Evolutionary conservation across 2,113 vertebrate genomes (phyloP).

Genomic region (Camelus dromedarius): DNA sequence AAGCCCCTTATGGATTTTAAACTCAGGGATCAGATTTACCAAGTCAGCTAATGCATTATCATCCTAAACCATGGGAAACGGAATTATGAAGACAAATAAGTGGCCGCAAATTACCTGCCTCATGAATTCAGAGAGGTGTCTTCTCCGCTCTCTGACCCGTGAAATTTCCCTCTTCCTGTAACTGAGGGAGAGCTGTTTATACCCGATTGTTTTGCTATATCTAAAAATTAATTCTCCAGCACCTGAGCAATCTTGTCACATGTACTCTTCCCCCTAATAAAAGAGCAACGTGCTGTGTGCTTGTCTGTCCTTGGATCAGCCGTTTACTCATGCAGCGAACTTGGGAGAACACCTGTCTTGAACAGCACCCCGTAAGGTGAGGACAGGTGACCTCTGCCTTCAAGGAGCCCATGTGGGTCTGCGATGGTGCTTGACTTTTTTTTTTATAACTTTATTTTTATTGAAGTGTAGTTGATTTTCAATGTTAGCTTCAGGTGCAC

Average conservation of each 20-base stretch:
- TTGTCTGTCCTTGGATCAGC: not conserved
- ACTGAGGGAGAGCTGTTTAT: not conserved
- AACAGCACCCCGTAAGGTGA: accelerated
- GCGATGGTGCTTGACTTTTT: not conserved
- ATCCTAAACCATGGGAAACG: not conserved
- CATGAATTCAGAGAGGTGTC: not conserved
- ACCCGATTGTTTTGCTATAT: not conserved
- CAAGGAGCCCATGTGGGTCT: not conserved
- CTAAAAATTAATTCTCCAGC: not conserved
- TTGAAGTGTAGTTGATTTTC: too few species aligned
- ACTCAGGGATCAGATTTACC: not conserved
- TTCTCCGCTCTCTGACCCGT: not conserved
- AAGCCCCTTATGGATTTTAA: constrained; percentile 16
- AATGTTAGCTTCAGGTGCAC: too few species aligned
- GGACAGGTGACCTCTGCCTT: not conserved
- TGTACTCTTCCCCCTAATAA: too few species aligned
- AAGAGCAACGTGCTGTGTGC: accelerated
- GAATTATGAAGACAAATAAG: constrained; percentile 32
- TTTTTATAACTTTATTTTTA: too few species aligned
- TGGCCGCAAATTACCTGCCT: not conserved
- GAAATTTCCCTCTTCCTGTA: not conserved
- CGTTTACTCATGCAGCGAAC: not conserved
- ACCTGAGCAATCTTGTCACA: too few species aligned
- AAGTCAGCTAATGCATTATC: constrained; percentile 11
- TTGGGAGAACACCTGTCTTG: not conserved